Evolutionary conservation across 2,888 invertebrate genomes (phyloP), one percentile per base, ranked within the genome.

Genomic region (Eupithecia pulchellata): DNA sequence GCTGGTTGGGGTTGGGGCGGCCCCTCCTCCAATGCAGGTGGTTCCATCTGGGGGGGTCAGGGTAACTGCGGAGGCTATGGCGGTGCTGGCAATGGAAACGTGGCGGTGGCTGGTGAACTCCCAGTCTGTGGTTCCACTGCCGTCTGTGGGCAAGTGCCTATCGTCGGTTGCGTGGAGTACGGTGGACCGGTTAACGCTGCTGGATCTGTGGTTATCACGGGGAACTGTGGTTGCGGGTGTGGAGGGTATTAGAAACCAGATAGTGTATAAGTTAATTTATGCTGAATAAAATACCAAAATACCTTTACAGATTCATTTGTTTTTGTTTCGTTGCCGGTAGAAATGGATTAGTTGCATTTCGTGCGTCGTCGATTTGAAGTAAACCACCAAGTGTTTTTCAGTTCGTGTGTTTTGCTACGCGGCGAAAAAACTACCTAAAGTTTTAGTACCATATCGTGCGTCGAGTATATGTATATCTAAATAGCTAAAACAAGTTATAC

Each of bases 121-220:
- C 77, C 76, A 34, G 76, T 82, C n/a, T 62, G 62, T 29, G 85
- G 85, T 36, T 74, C 75, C 63, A 82, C 84, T n/a, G 71, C 66
- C 20, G 70, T 76, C 42, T 70, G 70, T 27, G 85, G 78, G 39
- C 75, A 76, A 71, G 82, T 85, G 60, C 85, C 84, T 36, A 81
- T 83, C 65, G 69, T 78, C 47, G 84, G 83, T 14, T 75, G 77
- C 1, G 81, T 84, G 11, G 67, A 77, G 68, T 84, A 82, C 70
- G 71, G 69, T 30, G 84, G 84, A 9, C 71, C 73, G 1, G 78
- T 84, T n/a, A 79, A 78, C 29, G 81, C 85, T 30, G 75, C 69
- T 47, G 84, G 82, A 32, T 68, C 71, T 4, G 82, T 84, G 17
- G 73, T 81, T 32, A 80, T 83, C 34, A 68, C 76, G 32, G 84